Evolutionary conservation across 2,113 vertebrate genomes (phyloP).

Genomic region (Ammodytes marinus): DNA sequence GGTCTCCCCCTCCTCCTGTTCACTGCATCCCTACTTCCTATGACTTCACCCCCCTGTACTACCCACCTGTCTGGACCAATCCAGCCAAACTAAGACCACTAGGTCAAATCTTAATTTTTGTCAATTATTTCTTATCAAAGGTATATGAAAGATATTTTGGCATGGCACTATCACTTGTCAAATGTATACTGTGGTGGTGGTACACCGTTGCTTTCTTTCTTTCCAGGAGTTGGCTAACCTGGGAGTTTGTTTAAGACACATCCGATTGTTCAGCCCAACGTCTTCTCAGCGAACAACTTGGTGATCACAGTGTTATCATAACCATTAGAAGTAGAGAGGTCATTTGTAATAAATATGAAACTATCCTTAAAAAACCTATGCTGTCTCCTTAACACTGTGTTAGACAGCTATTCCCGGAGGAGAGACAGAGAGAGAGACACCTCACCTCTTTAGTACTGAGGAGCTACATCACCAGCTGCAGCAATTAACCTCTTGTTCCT

Average conservation of each 20-base stretch:
- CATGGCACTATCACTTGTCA: too few relatives aligned
- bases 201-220: neutral
- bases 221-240: neutral
- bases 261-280: neutral
- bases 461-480: conserved; percentile 84
- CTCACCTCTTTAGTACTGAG: conserved; percentile 64
- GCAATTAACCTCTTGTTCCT: conserved; percentile 86
- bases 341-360: neutral
- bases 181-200: neutral
- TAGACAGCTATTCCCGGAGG: conserved; percentile 47
- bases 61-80: conserved; percentile 74
- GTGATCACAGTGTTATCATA: neutral
- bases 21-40: conserved; percentile 21
- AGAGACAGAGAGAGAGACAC: conserved; percentile 50
- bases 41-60: conserved; percentile 29
- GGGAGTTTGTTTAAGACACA: neutral
- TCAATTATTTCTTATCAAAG: too few relatives aligned
- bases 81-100: conserved; percentile 42
- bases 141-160: too few relatives aligned
- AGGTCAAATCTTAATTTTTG: conserved; percentile 24
- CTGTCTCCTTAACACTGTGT: conserved; percentile 41
- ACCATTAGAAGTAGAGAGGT: neutral
- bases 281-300: neutral
- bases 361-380: neutral
- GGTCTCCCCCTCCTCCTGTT: conserved; percentile 30